Evolutionary conservation across 2,888 invertebrate species (phyloP).

Genomic region (Thera obeliscata): DNA sequence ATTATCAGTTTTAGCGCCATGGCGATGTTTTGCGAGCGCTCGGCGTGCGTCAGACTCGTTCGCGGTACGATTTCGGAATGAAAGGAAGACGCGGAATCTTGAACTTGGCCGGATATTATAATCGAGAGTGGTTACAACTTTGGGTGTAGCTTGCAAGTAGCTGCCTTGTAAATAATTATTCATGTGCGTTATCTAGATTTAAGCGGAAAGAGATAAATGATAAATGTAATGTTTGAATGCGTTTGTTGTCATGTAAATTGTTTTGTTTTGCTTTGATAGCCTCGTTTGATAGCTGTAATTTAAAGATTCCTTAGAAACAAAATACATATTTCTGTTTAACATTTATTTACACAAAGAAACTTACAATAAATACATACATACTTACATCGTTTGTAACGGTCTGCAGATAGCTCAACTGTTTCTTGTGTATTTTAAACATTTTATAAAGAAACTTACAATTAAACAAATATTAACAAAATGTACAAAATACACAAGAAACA

Average conservation of each 20-base stretch:
- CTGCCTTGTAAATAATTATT: constrained; percentile 4
- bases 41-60: constrained; percentile 14
- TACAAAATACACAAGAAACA: too few species aligned
- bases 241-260: not conserved
- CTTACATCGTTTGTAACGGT: too few species aligned
- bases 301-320: too few species aligned
- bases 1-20: constrained; percentile 50
- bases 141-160: constrained; percentile 4
- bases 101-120: constrained; percentile 30
- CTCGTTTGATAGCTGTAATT: too few species aligned
- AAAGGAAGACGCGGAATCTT: constrained; percentile 6
- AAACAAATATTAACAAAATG: too few species aligned
- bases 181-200: constrained; percentile 14
- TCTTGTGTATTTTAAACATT: too few species aligned
- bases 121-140: constrained; percentile 27
- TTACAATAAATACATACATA: too few species aligned
- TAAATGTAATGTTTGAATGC: not conserved
- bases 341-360: too few species aligned
- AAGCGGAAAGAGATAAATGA: not conserved
- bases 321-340: too few species aligned
- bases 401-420: too few species aligned
- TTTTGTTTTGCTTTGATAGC: too few species aligned
- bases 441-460: too few species aligned
- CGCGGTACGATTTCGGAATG: constrained; percentile 19
- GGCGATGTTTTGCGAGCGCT: constrained; percentile 33